Conservation (phyloP, 2,113 vertebrate genomes). For the Atrichornis clamosus region DNA sequence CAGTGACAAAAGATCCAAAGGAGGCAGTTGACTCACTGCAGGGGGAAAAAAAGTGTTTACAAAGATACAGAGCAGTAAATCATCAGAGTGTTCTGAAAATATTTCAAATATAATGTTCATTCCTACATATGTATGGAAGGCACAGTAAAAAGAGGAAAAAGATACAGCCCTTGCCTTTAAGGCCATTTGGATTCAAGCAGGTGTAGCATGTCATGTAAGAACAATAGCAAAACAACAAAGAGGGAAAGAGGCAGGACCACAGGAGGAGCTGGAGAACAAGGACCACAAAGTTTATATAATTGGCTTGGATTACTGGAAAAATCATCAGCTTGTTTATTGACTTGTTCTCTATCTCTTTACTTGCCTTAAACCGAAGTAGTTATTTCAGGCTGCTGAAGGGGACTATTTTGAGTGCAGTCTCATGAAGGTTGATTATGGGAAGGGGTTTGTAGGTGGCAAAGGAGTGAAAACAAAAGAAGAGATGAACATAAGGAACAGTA, state of each 20-base stretch:
- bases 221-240: not conserved
- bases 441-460: not conserved
- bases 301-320: not conserved
- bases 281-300: not conserved
- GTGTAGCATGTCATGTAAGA: not conserved
- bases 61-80: not conserved
- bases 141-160: not conserved
- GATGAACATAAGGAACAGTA: not conserved
- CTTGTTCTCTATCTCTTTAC: not conserved
- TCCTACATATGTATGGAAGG: not conserved
- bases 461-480: not conserved
- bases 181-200: not conserved
- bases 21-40: not conserved
- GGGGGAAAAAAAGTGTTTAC: slow-evolving; percentile 43
- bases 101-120: not conserved
- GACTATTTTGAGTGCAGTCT: not conserved
- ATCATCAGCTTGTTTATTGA: not conserved
- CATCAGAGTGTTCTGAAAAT: not conserved
- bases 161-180: not conserved
- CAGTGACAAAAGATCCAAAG: slow-evolving; percentile 23
- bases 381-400: not conserved
- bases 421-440: not conserved
- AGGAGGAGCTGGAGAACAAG: not conserved
- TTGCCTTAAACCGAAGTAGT: not conserved
- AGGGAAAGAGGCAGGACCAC: not conserved